Evolutionary conservation across 2,888 invertebrate genomes (phyloP).

Genomic region (Caenorhabditis drosophilae): DNA sequence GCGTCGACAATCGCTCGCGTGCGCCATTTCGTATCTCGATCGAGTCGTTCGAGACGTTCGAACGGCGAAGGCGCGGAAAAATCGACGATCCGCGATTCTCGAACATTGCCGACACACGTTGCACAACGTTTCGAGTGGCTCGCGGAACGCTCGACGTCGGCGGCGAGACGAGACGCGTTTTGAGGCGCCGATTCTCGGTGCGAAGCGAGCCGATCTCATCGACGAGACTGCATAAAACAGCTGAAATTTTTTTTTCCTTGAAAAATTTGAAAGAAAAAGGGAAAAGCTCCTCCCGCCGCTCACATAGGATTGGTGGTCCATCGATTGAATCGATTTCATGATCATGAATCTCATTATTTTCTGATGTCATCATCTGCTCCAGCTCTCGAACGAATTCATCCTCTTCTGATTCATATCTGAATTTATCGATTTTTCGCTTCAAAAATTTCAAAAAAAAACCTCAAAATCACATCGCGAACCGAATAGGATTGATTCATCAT

Average conservation of each 20-base stretch:
- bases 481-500: conserved; percentile 11
- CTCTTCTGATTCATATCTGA: conserved; percentile 66
- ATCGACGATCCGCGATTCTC: conserved; percentile 37
- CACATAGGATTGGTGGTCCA: conserved; percentile 31
- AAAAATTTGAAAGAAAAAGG: conserved; percentile 1
- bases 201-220: conserved; percentile 64
- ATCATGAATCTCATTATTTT: conserved; percentile 19
- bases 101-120: conserved; percentile 52
- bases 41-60: conserved; percentile 29
- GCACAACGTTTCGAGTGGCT: conserved; percentile 46
- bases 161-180: conserved; percentile 49
- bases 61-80: conserved; percentile 38
- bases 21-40: conserved; percentile 58
- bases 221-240: conserved; percentile 64
- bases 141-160: no score
- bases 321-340: conserved; percentile 12
- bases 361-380: conserved; percentile 53
- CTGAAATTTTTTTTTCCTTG: conserved; percentile 42
- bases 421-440: neutral
- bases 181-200: conserved; percentile 60
- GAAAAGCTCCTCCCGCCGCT: no score
- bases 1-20: conserved; percentile 60
- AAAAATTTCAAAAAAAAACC: conserved; percentile 8
- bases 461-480: conserved; percentile 27
- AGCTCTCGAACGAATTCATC: conserved; percentile 65